A percentile compares a stretch with the other conserved stretches of the same genome.
These are phyloP conservation scores for Yoshiicerus persimilis DNA, from an alignment of 1,140 invertebrate genomes.

Conservation along the genomic window DNA sequence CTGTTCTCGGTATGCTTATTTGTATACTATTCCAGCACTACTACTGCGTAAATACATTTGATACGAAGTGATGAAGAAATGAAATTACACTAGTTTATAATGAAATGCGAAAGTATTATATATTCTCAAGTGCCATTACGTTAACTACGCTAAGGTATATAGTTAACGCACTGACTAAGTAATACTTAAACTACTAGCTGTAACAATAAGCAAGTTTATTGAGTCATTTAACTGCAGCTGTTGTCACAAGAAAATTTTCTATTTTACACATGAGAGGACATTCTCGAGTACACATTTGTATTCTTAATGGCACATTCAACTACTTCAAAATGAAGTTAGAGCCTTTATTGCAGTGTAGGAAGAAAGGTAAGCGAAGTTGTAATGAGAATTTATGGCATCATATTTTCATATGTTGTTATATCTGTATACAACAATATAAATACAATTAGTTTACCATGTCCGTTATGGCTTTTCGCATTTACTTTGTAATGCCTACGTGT, in stretches of 20 bases:
- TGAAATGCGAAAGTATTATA: neutral
- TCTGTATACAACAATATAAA: neutral
- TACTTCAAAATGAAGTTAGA: constrained; percentile 9
- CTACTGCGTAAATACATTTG: neutral
- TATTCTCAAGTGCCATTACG: neutral
- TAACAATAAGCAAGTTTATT: constrained; percentile 5
- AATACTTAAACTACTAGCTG: neutral
- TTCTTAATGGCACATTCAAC: neutral
- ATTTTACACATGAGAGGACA: neutral
- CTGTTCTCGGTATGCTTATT: neutral
- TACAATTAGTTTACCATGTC: neutral
- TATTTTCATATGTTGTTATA: constrained; percentile 18
- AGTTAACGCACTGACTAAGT: neutral
- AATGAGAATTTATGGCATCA: constrained; percentile 20
- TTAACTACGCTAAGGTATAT: neutral
- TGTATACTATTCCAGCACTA: neutral
- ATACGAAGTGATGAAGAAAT: neutral
- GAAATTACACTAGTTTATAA: neutral
- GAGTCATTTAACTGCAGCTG: neutral
- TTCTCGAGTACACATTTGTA: neutral
- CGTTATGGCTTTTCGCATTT: neutral
- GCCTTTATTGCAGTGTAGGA: neutral
- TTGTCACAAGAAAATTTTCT: neutral
- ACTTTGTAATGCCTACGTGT: neutral
- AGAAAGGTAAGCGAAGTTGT: constrained; percentile 18